These are phyloP conservation scores for Apocrypta bakeri DNA, from an alignment of 1,140 invertebrate genomes.

Conservation along the genomic window DNA sequence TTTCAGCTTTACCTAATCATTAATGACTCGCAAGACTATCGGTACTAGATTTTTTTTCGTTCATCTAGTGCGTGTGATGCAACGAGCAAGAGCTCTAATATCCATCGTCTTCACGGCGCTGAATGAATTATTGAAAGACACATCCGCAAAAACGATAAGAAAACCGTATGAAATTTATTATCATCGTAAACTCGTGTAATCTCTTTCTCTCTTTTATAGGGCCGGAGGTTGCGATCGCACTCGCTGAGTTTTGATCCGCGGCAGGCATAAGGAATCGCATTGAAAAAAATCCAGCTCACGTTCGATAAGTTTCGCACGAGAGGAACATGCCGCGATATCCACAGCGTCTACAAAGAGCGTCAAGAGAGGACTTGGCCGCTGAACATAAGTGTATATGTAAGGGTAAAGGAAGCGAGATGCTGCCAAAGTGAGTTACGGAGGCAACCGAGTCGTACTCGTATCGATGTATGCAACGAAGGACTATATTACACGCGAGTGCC, in stretches of 20 bases:
- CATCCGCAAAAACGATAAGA: neutral
- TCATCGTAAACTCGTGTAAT: constrained; percentile 30
- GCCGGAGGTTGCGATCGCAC: neutral
- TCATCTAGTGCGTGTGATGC: neutral
- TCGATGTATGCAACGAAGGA: neutral
- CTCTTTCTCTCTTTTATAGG: constrained; percentile 10
- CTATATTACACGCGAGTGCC: neutral
- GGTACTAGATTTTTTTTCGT: too few relatives aligned
- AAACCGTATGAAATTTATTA: constrained; percentile 19
- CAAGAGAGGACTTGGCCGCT: neutral
- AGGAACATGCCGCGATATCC: constrained; percentile 7
- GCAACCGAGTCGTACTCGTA: neutral
- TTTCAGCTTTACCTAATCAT: too few relatives aligned
- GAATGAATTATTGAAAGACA: neutral
- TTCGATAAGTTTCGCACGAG: constrained; percentile 50
- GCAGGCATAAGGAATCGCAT: neutral
- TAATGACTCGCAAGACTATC: too few relatives aligned
- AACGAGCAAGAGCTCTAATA: neutral
- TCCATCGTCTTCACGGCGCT: neutral
- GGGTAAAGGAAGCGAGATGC: constrained; percentile 18
- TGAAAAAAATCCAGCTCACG: constrained; percentile 36
- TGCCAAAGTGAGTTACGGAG: constrained; percentile 42
- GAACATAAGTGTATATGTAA: neutral
- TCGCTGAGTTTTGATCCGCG: constrained; percentile 19
- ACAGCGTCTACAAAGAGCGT: constrained; percentile 28